phyloP scores from a whole-genome alignment of 2,113 vertebrate species.

The Hemiprocne comata region DNA sequence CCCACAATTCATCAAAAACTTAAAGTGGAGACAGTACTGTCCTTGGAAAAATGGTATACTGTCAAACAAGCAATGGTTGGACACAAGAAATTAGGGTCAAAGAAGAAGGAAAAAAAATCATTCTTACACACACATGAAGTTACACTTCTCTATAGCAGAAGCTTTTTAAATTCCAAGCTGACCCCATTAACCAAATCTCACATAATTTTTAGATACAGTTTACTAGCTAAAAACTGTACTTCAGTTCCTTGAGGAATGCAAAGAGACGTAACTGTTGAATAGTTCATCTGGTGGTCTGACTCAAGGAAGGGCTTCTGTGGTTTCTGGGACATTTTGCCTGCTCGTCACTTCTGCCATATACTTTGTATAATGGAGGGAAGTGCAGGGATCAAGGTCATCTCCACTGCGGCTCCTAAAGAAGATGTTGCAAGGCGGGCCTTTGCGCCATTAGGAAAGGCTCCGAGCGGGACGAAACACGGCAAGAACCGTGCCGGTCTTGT shows the following conservation, averaged over 20 bases:
- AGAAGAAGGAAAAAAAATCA: neutral
- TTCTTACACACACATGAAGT: neutral
- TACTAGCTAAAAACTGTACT: neutral
- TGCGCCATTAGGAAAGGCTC: neutral
- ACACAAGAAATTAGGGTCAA: neutral
- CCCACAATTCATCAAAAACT: neutral
- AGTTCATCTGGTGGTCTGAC: neutral
- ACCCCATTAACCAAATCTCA: neutral
- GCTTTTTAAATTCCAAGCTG: neutral
- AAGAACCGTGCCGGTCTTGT: neutral
- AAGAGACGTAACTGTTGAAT: neutral
- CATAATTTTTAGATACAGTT: neutral
- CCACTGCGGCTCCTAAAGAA: neutral
- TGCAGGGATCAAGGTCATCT: neutral
- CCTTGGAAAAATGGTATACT: neutral
- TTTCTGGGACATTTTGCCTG: neutral
- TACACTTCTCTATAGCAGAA: neutral
- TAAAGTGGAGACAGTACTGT: neutral
- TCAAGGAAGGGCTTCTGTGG: neutral
- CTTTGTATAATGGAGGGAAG: accelerated
- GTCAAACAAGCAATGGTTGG: neutral
- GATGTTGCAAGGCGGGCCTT: accelerated
- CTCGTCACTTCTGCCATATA: accelerated
- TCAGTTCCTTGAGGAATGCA: neutral
- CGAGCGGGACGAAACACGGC: accelerated